phyloP scores from a whole-genome alignment of 2,113 vertebrate species.

The Athene noctua region DNA sequence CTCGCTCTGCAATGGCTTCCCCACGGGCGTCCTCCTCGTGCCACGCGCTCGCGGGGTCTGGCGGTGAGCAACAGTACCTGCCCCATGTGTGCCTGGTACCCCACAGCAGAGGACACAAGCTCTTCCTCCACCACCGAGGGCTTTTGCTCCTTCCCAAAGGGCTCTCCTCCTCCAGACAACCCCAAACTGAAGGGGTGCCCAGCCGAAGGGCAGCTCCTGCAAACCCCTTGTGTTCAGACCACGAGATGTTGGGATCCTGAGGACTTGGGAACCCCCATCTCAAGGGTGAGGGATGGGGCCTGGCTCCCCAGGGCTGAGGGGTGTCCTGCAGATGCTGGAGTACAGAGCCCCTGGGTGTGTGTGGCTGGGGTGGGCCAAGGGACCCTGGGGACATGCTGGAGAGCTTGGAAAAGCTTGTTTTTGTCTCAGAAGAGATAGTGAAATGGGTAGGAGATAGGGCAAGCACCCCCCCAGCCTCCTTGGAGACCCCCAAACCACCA shows the following conservation, averaged over 20 bases:
- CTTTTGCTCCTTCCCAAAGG: not conserved
- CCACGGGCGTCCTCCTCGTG: accelerated
- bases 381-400: not conserved
- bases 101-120: not conserved
- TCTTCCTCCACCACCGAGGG: not conserved
- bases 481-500: accelerated
- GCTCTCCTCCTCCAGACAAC: not conserved
- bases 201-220: not conserved
- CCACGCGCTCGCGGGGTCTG: not conserved
- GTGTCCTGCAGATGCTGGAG: not conserved
- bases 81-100: not conserved
- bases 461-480: not conserved
- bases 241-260: not conserved
- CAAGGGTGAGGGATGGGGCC: not conserved
- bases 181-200: accelerated
- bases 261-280: not conserved
- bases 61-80: accelerated
- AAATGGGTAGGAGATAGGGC: not conserved
- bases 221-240: not conserved
- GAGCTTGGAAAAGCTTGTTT: not conserved
- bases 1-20: not conserved
- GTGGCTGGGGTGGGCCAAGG: not conserved
- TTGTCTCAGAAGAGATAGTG: not conserved
- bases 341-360: accelerated
- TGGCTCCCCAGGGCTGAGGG: not conserved